Evolutionary conservation across 2,113 vertebrate species (phyloP), one percentile per base, ranked within the genome.

Genomic region (Neotragus pygmaeus): DNA sequence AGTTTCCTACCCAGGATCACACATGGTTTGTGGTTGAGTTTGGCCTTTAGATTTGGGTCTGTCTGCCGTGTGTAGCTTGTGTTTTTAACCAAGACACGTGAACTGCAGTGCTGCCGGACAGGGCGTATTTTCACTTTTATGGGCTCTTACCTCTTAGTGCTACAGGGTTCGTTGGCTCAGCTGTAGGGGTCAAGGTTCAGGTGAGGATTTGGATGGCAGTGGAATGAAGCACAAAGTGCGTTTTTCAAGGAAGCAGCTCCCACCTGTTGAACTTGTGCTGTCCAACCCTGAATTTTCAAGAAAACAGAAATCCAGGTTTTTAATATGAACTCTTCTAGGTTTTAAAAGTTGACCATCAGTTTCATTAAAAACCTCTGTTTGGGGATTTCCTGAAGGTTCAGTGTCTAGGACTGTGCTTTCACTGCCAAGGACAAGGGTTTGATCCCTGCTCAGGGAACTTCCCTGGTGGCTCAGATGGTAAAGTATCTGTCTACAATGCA

Each of bases 331-430:
- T 82, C 43, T 92, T 66, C 21, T 73, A 47, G 39, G 13, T 75
- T 81, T 89, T 91, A n/a, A 64, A 64, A 66, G 19, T n/a, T 39
- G 33, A 13, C 3, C 33, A 0, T 91, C 27, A n/a, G 0, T 57
- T 82, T 84, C 88, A 78, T 94, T 58, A 60, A 86, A 81, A 88
- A 91, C 47, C 28, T 80, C 77, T 33, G 8, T 78, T 78, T 78
- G 28, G 73, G 77, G 28, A 49, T 49, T 80, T 30, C 28, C 45
- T 80, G 77, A 47, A 6, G 16, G 47, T 51, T 19, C 77, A 33
- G 28, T 33, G 10, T 49, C 28, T 51, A 21, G 30, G 30, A 51
- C 47, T 51, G 45, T 33, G 30, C 77, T 51, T n/a, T 51, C 77
- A 80, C 10, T 51, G 17, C 77, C 47, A 21, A 80, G 77, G 47